Conservation (phyloP, 2,797 vertebrate species). For the Potorous gilbertii region DNA sequence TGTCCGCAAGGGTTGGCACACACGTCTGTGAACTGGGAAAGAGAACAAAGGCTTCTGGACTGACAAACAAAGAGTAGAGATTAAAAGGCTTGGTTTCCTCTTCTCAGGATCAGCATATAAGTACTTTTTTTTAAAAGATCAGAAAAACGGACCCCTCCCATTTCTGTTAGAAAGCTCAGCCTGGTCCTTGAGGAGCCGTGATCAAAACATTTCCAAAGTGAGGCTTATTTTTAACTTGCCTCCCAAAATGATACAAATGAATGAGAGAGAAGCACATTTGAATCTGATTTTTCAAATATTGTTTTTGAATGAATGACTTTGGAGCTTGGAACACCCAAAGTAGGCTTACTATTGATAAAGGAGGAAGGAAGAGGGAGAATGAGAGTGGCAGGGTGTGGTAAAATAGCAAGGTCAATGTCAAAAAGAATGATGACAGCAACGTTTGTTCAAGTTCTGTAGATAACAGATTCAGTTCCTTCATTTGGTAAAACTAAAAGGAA, state of each 20-base stretch:
- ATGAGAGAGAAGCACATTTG: not conserved
- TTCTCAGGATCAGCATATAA: constrained; percentile 54
- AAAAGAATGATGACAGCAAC: not conserved
- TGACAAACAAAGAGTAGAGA: constrained; percentile 62
- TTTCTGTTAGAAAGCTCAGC: constrained; percentile 48
- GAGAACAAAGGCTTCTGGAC: constrained; percentile 62
- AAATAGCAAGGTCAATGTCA: not conserved
- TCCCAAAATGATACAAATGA: constrained; percentile 31
- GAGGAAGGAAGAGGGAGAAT: constrained; percentile 34
- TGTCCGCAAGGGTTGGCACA: constrained; percentile 47
- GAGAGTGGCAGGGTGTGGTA: constrained; percentile 46
- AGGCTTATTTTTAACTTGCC: constrained; percentile 38
- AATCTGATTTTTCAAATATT: constrained; percentile 19
- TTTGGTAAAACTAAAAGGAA: constrained; percentile 12
- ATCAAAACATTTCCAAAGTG: constrained; percentile 33
- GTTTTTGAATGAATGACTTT: constrained; percentile 15
- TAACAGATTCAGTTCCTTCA: constrained; percentile 4
- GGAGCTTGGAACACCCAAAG: constrained; percentile 4
- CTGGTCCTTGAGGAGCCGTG: not conserved
- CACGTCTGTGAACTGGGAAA: constrained; percentile 57
- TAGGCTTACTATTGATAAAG: constrained; percentile 44
- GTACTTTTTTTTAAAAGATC: constrained; percentile 36
- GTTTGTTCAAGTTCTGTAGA: not conserved
- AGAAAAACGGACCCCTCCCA: constrained; percentile 26
- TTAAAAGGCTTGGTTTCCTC: constrained; percentile 61